Percentiles rank a stretch among this genome's conserved stretches.
These are phyloP conservation scores for Drosophila neoperkinsi DNA, from an alignment of 2,888 invertebrate species.

Conservation along the genomic window DNA sequence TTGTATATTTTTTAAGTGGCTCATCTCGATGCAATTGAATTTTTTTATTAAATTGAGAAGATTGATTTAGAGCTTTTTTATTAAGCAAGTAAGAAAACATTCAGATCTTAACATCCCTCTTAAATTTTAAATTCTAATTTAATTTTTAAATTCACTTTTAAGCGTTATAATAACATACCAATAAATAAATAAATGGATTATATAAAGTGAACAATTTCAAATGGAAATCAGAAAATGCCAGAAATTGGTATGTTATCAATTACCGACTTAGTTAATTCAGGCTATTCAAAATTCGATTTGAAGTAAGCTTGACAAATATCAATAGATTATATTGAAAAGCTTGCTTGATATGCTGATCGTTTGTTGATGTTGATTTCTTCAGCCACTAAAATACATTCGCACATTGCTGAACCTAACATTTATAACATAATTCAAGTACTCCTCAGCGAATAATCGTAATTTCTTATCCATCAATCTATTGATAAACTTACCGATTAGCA, in stretches of 20 bases:
- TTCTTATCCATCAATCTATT: neutral
- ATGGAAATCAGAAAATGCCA: neutral
- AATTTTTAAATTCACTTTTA: neutral
- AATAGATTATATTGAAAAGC: neutral
- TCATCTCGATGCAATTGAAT: neutral
- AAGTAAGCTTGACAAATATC: neutral
- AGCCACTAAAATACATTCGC: neutral
- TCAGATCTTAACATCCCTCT: neutral
- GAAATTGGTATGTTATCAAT: neutral
- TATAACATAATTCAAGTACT: neutral
- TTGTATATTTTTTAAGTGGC: neutral
- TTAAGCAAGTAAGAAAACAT: neutral
- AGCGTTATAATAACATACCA: neutral
- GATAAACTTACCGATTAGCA: constrained; percentile 67
- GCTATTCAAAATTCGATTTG: neutral
- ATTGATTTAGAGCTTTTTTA: neutral
- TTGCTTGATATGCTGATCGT: neutral
- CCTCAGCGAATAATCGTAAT: neutral
- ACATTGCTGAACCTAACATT: neutral
- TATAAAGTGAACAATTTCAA: neutral
- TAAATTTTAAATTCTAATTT: neutral
- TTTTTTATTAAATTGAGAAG: neutral
- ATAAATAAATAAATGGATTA: neutral
- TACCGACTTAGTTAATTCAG: neutral
- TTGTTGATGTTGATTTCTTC: neutral